Conservation (phyloP, 2,113 vertebrate genomes). For the Brachyistius frenatus region DNA sequence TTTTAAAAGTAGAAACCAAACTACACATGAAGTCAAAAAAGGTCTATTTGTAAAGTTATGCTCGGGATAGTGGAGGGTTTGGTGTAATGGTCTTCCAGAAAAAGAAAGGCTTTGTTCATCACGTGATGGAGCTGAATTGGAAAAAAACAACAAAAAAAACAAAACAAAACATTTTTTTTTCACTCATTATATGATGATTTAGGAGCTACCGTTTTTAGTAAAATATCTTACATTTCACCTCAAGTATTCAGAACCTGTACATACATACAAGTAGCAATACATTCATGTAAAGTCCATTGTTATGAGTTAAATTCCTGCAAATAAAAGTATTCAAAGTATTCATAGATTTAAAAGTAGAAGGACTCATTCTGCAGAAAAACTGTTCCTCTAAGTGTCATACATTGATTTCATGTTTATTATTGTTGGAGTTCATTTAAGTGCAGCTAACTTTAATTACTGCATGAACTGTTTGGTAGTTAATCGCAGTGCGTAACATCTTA, state of each 20-base stretch:
- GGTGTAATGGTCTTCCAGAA: constrained; percentile 10
- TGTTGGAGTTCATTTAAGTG: neutral
- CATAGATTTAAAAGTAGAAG: neutral
- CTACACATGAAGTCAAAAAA: neutral
- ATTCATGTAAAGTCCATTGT: neutral
- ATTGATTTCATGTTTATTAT: neutral
- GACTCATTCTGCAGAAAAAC: too few species aligned
- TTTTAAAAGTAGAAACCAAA: constrained; percentile 2
- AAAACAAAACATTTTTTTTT: neutral
- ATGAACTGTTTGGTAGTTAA: neutral
- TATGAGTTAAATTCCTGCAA: too few species aligned
- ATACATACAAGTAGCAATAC: neutral
- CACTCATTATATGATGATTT: neutral
- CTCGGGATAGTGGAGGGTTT: neutral
- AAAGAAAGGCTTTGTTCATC: neutral
- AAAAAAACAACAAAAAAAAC: too few species aligned
- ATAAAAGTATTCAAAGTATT: too few species aligned
- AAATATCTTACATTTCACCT: neutral
- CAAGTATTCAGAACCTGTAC: neutral
- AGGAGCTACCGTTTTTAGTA: neutral
- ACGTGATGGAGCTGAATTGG: neutral
- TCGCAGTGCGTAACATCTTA: neutral
- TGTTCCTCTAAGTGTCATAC: neutral
- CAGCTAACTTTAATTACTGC: neutral
- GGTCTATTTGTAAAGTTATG: neutral